Conservation (phyloP, 2,888 invertebrate species). For the Cyrtodaria siliqua region DNA sequence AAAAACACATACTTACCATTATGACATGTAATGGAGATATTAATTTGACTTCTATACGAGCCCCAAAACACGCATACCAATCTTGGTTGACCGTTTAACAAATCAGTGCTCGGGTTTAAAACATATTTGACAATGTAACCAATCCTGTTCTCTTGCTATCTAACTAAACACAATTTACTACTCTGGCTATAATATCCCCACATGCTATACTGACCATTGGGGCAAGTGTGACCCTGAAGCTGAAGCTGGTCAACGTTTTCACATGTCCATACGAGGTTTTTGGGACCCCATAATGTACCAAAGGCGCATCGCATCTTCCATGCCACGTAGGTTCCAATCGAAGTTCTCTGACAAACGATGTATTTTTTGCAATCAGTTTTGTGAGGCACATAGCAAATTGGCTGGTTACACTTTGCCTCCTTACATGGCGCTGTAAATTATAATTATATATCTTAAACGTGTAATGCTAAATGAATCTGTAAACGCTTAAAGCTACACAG, state of each 20-base stretch:
- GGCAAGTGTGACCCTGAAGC: constrained; percentile 29
- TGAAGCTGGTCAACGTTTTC: constrained; percentile 39
- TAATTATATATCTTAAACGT: not conserved
- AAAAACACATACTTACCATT: too few species aligned
- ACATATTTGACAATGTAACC: too few species aligned
- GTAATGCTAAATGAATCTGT: not conserved
- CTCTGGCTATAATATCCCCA: too few species aligned
- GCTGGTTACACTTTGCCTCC: constrained; percentile 29
- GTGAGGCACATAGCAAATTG: constrained; percentile 50
- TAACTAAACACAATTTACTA: too few species aligned
- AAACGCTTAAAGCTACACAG: too few species aligned
- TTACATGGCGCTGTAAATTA: constrained; percentile 24
- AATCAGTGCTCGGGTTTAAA: too few species aligned
- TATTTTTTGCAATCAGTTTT: constrained; percentile 55
- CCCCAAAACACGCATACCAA: too few species aligned
- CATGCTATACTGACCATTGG: constrained; percentile 37
- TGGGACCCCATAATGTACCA: constrained; percentile 47
- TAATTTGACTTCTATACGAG: too few species aligned
- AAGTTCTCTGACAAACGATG: constrained; percentile 53
- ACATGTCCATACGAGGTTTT: constrained; percentile 42
- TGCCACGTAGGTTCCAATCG: constrained; percentile 48
- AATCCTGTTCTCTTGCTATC: too few species aligned
- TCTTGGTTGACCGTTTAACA: too few species aligned
- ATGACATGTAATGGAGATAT: too few species aligned
- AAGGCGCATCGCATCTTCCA: constrained; percentile 63